These are phyloP conservation scores for Cygnus atratus DNA, from an alignment of 2,113 vertebrate species.

Conservation along the genomic window DNA sequence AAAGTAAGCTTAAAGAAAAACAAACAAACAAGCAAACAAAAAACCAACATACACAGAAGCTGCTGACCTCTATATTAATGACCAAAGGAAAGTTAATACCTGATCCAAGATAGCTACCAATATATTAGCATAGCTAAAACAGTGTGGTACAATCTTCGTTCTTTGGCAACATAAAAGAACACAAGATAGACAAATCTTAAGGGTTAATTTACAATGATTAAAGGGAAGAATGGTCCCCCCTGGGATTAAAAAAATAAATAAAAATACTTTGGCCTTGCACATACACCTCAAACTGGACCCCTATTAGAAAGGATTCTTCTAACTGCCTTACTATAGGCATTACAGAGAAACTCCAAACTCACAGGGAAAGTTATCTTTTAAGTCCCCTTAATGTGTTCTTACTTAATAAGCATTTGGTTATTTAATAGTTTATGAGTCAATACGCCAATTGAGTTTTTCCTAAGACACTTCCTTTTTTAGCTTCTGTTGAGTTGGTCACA, in stretches of 20 bases:
- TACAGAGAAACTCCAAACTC: not conserved
- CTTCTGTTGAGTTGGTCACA: not conserved
- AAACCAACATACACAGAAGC: not conserved
- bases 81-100: not conserved
- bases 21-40: too few species aligned
- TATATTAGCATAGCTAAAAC: not conserved
- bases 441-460: not conserved
- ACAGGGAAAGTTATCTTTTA: not conserved
- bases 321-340: not conserved
- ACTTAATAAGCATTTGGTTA: not conserved
- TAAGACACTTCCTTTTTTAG: not conserved
- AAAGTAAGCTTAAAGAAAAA: not conserved
- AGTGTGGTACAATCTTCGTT: not conserved
- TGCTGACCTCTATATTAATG: not conserved
- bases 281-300: not conserved
- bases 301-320: not conserved
- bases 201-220: not conserved
- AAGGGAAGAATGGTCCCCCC: not conserved
- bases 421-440: not conserved
- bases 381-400: not conserved
- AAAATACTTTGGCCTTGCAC: not conserved
- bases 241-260: not conserved
- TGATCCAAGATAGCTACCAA: not conserved
- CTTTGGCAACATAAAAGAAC: not conserved
- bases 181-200: not conserved